A percentile compares a stretch with the other conserved stretches of the same genome.
These are phyloP conservation scores for Charaxes varanes DNA, from an alignment of 1,140 invertebrate species.

Conservation along the genomic window DNA sequence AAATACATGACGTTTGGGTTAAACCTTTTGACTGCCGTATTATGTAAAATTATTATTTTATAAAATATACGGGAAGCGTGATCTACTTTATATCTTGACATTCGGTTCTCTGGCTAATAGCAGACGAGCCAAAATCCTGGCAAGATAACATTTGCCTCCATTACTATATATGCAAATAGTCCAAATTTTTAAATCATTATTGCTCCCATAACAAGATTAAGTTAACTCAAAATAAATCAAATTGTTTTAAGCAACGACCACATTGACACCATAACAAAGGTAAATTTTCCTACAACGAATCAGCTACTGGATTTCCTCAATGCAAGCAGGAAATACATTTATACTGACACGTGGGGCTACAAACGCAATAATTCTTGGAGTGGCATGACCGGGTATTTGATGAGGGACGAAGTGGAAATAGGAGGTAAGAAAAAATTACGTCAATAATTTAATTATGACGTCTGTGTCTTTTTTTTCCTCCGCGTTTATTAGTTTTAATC, in stretches of 20 bases:
- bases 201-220: not conserved
- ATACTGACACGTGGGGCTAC: constrained; percentile 77
- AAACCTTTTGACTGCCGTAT: too few species aligned
- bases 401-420: constrained; percentile 76
- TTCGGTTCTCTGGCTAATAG: too few species aligned
- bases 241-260: constrained; percentile 68
- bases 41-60: too few species aligned
- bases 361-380: constrained; percentile 71
- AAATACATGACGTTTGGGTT: too few species aligned
- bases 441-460: not conserved
- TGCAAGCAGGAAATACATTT: constrained; percentile 71
- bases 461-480: not conserved
- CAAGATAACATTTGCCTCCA: too few species aligned
- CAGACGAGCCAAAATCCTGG: too few species aligned
- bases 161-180: too few species aligned
- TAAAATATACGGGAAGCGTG: too few species aligned
- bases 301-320: constrained; percentile 75
- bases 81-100: too few species aligned
- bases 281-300: constrained; percentile 76
- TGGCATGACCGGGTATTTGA: constrained; percentile 78
- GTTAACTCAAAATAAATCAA: not conserved
- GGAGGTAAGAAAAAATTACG: constrained; percentile 75
- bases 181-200: too few species aligned
- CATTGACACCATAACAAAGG: constrained; percentile 78
- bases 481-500: too few species aligned